Percentiles rank a stretch among this genome's conserved stretches.
Evolutionary conservation across 2,113 vertebrate genomes (phyloP).

Genomic region (Melanerpes formicivorus): DNA sequence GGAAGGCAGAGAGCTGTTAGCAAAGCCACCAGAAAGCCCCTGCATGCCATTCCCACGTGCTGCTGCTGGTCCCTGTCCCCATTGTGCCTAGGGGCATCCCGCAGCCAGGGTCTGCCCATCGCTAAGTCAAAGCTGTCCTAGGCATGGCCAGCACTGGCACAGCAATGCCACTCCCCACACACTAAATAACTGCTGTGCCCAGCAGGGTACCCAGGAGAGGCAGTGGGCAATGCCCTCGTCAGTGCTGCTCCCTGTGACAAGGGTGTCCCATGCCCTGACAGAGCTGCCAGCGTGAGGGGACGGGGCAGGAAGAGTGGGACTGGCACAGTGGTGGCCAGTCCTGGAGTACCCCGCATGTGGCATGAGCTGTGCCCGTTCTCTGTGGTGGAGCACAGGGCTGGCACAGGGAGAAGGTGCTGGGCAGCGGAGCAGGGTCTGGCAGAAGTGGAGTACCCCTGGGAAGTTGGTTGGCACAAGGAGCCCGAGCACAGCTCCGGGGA

Average conservation of each 20-base stretch:
- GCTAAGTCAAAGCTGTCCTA: neutral
- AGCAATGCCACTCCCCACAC: neutral
- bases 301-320: neutral
- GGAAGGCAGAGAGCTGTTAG: conserved; percentile 62
- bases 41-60: accelerated
- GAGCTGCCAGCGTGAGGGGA: accelerated
- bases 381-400: accelerated
- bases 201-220: neutral
- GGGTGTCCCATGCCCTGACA: neutral
- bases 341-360: neutral
- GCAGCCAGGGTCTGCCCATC: neutral
- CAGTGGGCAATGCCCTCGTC: neutral
- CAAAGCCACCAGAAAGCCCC: neutral
- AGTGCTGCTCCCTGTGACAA: accelerated
- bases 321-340: accelerated
- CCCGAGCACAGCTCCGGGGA: neutral
- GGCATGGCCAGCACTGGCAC: neutral
- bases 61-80: neutral
- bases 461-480: neutral
- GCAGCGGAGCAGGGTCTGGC: neutral
- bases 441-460: neutral
- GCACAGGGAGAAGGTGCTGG: neutral
- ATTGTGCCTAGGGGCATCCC: too few relatives aligned
- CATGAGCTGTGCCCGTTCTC: neutral
- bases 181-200: accelerated